A percentile compares a stretch with the other conserved stretches of the same genome.
phyloP scores from a whole-genome alignment of 2,888 invertebrate species.

The Trisateles emortualis region DNA sequence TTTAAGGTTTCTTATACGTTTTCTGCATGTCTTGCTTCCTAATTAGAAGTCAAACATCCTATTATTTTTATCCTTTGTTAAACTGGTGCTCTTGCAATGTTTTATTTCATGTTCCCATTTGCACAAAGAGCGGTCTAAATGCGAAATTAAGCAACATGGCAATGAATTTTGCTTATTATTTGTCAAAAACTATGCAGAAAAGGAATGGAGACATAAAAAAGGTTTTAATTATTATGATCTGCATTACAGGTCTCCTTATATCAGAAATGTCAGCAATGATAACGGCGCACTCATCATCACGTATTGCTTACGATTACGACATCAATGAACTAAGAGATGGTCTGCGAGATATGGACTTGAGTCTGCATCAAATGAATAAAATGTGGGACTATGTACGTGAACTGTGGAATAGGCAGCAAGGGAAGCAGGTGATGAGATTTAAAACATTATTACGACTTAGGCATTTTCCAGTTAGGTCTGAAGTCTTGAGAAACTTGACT shows the following conservation, averaged over 20 bases:
- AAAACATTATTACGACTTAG: not conserved
- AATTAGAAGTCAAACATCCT: too few species aligned
- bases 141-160: too few species aligned
- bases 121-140: too few species aligned
- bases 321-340: constrained; percentile 83
- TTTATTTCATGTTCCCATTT: too few species aligned
- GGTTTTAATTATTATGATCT: constrained; percentile 3
- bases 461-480: not conserved
- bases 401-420: constrained; percentile 83
- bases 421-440: constrained; percentile 75
- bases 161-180: too few species aligned
- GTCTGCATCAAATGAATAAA: constrained; percentile 83
- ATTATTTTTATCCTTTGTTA: too few species aligned
- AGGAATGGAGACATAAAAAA: too few species aligned
- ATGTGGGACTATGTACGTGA: constrained; percentile 85
- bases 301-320: constrained; percentile 82
- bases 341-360: constrained; percentile 79
- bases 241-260: constrained; percentile 75
- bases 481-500: too few species aligned
- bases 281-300: constrained; percentile 80
- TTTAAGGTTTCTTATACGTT: too few species aligned
- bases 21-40: not conserved
- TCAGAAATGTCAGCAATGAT: constrained; percentile 86
- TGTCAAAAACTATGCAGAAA: too few species aligned
- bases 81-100: too few species aligned